Evolutionary conservation across 2,888 invertebrate genomes (phyloP).

Genomic region (Trachelus stipa): DNA sequence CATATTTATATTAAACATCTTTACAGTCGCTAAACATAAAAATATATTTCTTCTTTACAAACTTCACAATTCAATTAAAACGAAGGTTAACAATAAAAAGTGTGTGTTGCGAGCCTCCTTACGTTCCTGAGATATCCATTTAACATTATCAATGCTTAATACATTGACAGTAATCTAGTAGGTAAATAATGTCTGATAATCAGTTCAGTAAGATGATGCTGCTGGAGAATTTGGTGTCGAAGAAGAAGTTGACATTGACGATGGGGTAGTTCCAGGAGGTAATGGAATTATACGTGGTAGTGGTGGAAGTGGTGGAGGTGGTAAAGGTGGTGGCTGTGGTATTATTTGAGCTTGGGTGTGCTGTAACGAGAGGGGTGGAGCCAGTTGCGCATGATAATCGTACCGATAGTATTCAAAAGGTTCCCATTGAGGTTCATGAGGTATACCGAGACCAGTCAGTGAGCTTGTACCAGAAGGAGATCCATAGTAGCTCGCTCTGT

Average conservation of each 20-base stretch:
- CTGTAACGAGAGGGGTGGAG: slow-evolving; percentile 17
- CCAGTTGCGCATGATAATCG: slow-evolving; percentile 57
- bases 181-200: neutral
- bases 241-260: slow-evolving; percentile 1
- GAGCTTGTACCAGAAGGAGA: slow-evolving; percentile 22
- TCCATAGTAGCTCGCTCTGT: slow-evolving; percentile 45
- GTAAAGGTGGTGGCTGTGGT: slow-evolving; percentile 41
- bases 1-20: neutral
- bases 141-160: neutral
- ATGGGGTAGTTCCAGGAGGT: neutral
- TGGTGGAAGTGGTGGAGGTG: slow-evolving; percentile 41
- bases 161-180: neutral
- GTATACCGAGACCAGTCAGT: slow-evolving; percentile 46
- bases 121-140: neutral
- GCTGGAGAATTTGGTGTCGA: slow-evolving; percentile 5
- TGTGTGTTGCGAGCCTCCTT: neutral
- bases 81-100: neutral
- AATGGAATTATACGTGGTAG: slow-evolving; percentile 26
- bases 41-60: neutral
- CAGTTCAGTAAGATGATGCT: neutral
- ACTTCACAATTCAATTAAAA: neutral
- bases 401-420: slow-evolving; percentile 61
- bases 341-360: neutral
- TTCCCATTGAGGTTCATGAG: slow-evolving; percentile 58
- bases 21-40: neutral